These are phyloP conservation scores for Bubalus kerabau DNA, from an alignment of 2,113 vertebrate species.

Conservation along the genomic window DNA sequence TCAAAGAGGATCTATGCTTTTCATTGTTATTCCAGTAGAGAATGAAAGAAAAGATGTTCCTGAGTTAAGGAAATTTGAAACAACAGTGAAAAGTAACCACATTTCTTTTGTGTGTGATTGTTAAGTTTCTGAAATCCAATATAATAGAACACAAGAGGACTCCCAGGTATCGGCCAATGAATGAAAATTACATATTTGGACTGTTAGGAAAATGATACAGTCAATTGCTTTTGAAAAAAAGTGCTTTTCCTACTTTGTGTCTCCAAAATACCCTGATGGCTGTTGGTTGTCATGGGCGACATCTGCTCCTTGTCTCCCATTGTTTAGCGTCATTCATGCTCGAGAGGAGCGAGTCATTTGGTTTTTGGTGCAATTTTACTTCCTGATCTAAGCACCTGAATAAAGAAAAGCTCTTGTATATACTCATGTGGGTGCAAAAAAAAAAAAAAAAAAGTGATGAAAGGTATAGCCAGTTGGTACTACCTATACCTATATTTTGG, in stretches of 20 bases:
- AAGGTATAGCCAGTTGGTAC: neutral
- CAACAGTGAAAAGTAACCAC: neutral
- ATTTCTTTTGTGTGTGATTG: neutral
- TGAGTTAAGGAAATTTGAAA: constrained; percentile 10
- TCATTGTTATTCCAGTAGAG: neutral
- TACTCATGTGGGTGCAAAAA: neutral
- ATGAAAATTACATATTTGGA: neutral
- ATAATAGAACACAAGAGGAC: neutral
- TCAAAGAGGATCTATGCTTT: neutral
- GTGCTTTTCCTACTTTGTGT: neutral
- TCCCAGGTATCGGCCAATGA: neutral
- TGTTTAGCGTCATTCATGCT: neutral
- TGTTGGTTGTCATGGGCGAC: neutral
- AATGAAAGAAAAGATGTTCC: neutral
- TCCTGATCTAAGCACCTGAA: neutral
- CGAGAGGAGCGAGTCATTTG: neutral
- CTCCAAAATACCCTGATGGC: neutral
- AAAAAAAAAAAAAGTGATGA: neutral
- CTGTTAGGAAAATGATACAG: neutral
- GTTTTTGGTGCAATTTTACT: neutral
- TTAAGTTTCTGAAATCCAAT: neutral
- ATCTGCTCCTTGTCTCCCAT: neutral
- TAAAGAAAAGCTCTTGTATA: neutral
- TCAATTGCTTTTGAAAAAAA: neutral
- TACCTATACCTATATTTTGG: neutral